Base-by-base conservation (phyloP, 2,797 vertebrate genomes). In the Falco novaeseelandiae region DNA sequence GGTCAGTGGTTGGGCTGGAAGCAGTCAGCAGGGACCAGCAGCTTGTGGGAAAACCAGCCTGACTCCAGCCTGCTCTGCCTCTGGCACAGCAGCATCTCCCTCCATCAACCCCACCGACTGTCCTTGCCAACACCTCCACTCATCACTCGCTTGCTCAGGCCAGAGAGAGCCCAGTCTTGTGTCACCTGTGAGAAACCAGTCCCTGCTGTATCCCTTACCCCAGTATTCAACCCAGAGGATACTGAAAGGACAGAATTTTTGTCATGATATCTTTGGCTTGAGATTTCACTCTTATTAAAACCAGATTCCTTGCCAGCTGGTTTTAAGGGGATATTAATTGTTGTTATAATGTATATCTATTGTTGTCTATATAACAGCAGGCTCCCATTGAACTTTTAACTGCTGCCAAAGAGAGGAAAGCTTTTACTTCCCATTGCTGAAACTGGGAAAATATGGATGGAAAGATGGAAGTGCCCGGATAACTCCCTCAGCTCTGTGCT, bases 71-170 rank as follows among this genome's bases (percentile, higher is more conserved):
- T 81, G 81, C 21, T 57, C 65, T 66, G 38, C 79, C 49, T 66
- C 44, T 61, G 38, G 19, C 82, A 65, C 74, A 49, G 70, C 88
- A 81, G 27, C 36, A 5, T 3, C 58, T 87, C 59, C 49, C 17
- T 77, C 49, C 19, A 5, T 32, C 61, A n/a, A 1, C 20, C 57
- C 15, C 40, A 6, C 2, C 0, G 1, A 10, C 34, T 46, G 22
- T 9, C 42, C 61, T 3, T 70, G 26, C 29, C 57, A 78, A 5
- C 16, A 85, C 49, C 54, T 87, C 14, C 57, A 6, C 21, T 78
- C 46, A 63, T 26, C 22, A 14, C 40, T 40, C 12, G 1, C 61
- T 57, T 61, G 51, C 48, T 59, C 36, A 16, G 44, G 52, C 10
- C 38, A 79, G 29, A 30, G 4, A 46, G n/a, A 55, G 21, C 19